Base-by-base conservation (phyloP, 2,113 vertebrate species). In the Mobula birostris region DNA sequence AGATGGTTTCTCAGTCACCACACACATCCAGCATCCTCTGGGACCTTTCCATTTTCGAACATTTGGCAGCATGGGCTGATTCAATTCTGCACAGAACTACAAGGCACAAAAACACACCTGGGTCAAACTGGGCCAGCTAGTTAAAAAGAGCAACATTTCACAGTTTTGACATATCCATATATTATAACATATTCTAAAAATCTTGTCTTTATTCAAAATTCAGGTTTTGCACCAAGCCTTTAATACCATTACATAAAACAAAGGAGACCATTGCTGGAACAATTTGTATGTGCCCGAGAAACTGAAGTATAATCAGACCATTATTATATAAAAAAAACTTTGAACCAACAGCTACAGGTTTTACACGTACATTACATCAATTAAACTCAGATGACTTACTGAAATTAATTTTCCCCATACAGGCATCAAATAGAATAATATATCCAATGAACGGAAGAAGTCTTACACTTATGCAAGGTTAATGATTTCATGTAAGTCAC, bases 21-120 rank as follows among this genome's bases (percentile, higher is more conserved):
- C 36, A 29, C 97, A 97, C 95, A 97, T 98, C 99, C 99, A 99
- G 72, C 97, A 95, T 1, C 98, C 98, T 94, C 97, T 96, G 9
- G 98, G 96, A 78, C 97, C 96, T 95, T 97, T 98, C 98, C 98
- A 99, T 95, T 97, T 98, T 94, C 97, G 97, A 93, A 99, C 97
- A 87, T 97, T 98, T 95, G 97, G 96, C 95, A 99, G 96, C 0
- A 96, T 97, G 0, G 97, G 98, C 94, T 98, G 98, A 96, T 99
- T 99, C 94, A 99, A 96, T 96, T 99, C 99, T 77, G 94, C 94
- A 94, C 98, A 99, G 94, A 99, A 98, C 99, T 99, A 96, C 85
- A 96, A 96, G 94, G 95, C 11, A 93, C 19, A 76, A 93, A 48
- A 74, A 21, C 24, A 56, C 40, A 21, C 48, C 7, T 56, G 68